These are phyloP conservation scores for Catostomus latipinnis DNA, from an alignment of 2,797 vertebrate genomes.

Conservation along the genomic window DNA sequence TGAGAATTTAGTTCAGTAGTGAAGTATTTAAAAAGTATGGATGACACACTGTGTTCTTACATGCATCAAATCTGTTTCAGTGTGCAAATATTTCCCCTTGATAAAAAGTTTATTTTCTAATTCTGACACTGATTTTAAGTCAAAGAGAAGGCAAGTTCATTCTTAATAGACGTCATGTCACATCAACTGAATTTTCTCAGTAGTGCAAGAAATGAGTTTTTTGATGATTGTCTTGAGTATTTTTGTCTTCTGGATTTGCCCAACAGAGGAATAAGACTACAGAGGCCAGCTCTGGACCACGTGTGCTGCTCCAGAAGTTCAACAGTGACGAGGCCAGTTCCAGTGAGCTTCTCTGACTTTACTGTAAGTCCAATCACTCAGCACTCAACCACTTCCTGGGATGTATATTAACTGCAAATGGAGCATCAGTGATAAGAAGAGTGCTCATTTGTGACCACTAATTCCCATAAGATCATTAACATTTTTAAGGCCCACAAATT, in stretches of 20 bases:
- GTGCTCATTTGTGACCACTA: slow-evolving; percentile 31
- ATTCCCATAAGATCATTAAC: slow-evolving; percentile 25
- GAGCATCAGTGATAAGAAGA: slow-evolving; percentile 1
- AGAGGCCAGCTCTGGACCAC: slow-evolving; percentile 43
- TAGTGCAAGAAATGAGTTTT: not conserved
- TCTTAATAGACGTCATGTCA: not conserved
- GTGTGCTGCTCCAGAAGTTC: slow-evolving; percentile 59
- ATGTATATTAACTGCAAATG: slow-evolving; percentile 22
- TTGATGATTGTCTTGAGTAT: not conserved
- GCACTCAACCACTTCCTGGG: not conserved
- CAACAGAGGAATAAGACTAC: slow-evolving; percentile 47
- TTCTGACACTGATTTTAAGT: too few relatives aligned
- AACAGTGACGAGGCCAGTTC: slow-evolving; percentile 53
- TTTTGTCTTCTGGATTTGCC: slow-evolving; percentile 1
- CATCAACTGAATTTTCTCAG: not conserved
- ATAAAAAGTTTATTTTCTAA: too few relatives aligned
- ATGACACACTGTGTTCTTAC: too few relatives aligned
- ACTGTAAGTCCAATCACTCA: slow-evolving; percentile 56
- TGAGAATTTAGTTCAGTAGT: too few relatives aligned
- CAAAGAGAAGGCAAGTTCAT: too few relatives aligned
- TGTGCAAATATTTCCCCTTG: too few relatives aligned
- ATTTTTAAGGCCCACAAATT: not conserved
- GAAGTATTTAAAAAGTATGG: too few relatives aligned
- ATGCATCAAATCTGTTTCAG: too few relatives aligned
- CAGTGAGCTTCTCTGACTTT: slow-evolving; percentile 62